phyloP scores from a whole-genome alignment of 1,140 invertebrate genomes.

The Heliconius hewitsoni region DNA sequence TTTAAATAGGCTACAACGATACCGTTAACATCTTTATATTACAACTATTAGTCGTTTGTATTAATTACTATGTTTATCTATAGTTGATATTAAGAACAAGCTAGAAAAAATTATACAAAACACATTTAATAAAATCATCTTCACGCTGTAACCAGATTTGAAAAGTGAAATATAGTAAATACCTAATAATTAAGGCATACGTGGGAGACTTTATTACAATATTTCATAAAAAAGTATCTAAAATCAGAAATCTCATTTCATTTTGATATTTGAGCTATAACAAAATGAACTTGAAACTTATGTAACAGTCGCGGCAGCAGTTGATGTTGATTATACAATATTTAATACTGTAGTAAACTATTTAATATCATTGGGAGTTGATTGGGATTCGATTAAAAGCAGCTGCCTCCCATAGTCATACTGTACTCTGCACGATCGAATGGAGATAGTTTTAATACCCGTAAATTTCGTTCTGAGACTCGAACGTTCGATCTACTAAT shows the following conservation, averaged over 20 bases:
- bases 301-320: constrained; percentile 59
- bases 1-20: constrained; percentile 5
- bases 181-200: not conserved
- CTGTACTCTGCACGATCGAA: constrained; percentile 63
- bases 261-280: constrained; percentile 37
- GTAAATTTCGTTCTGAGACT: constrained; percentile 72
- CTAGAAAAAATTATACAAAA: not conserved
- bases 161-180: not conserved
- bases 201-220: not conserved
- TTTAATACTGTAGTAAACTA: constrained; percentile 69
- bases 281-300: constrained; percentile 47
- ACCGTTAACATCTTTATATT: not conserved
- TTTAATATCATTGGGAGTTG: constrained; percentile 66
- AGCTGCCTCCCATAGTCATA: constrained; percentile 56
- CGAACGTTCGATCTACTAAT: constrained; percentile 64
- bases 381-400: constrained; percentile 73
- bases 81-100: not conserved
- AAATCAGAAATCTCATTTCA: not conserved
- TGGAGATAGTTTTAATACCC: constrained; percentile 77
- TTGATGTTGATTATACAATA: constrained; percentile 69
- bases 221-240: not conserved
- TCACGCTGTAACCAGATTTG: not conserved
- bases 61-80: not conserved
- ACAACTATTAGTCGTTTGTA: not conserved
- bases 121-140: too few species aligned